Percentiles rank a stretch among this genome's conserved stretches.
These are phyloP conservation scores for Phyllotreta striolata DNA, from an alignment of 2,888 invertebrate genomes.

Conservation along the genomic window DNA sequence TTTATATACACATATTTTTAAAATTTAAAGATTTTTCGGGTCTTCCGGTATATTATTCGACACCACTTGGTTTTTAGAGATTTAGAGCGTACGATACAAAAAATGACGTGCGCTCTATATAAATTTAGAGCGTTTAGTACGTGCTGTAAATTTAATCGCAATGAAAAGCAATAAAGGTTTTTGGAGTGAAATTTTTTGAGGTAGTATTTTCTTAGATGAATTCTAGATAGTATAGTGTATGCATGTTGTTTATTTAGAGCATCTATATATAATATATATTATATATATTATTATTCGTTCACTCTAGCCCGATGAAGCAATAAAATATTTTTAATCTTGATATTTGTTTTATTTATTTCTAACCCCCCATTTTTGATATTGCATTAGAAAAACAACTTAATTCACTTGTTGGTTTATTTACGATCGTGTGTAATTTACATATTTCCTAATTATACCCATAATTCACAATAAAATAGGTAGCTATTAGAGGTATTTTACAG, in stretches of 20 bases:
- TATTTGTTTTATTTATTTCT: conserved; percentile 42
- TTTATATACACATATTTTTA: conserved; percentile 14
- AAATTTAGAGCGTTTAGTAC: background rate
- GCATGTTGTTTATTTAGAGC: conserved; percentile 57
- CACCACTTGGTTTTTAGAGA: conserved; percentile 7
- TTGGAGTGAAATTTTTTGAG: conserved; percentile 30
- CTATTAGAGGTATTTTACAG: too few species aligned
- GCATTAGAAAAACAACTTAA: too few species aligned
- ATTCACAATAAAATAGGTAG: too few species aligned
- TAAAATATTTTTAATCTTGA: conserved; percentile 61
- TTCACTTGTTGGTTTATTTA: too few species aligned
- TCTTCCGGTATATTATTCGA: conserved; percentile 7
- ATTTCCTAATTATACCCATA: too few species aligned
- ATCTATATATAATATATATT: conserved; percentile 39
- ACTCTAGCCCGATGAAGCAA: conserved; percentile 60
- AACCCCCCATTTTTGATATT: too few species aligned
- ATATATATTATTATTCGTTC: conserved; percentile 52
- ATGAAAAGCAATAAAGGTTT: conserved; percentile 52
- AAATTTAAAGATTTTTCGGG: conserved; percentile 9
- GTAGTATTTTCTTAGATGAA: conserved; percentile 45
- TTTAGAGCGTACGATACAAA: background rate
- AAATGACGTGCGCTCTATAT: background rate
- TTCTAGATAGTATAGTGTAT: conserved; percentile 57
- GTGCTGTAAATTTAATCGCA: conserved; percentile 9
- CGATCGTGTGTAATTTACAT: too few species aligned